Conservation (phyloP, 2,113 vertebrate species). For the Zosterops borbonicus region DNA sequence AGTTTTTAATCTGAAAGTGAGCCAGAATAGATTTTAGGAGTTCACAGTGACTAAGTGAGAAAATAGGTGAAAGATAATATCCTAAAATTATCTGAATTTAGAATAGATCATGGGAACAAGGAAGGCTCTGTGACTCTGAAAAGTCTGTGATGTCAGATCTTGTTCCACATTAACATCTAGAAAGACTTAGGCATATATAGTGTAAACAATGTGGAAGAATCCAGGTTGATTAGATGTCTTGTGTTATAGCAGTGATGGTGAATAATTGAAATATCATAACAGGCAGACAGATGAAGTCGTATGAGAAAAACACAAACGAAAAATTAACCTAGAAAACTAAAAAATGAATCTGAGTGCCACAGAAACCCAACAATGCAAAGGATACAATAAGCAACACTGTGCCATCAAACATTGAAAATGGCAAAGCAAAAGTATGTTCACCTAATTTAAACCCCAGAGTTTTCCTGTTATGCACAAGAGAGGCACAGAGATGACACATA, state of each 20-base stretch:
- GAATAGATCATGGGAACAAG: neutral
- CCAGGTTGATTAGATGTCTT: neutral
- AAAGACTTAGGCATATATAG: neutral
- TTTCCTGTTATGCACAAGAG: neutral
- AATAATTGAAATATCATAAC: conserved; percentile 1
- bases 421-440: neutral
- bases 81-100: neutral
- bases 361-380: neutral
- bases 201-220: neutral
- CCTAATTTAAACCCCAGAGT: neutral
- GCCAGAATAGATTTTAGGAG: neutral
- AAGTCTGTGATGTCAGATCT: neutral
- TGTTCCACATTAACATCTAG: neutral
- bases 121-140: neutral
- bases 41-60: neutral
- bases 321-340: neutral
- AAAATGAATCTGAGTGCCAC: neutral
- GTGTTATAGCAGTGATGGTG: neutral
- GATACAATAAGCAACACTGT: neutral
- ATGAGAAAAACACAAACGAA: neutral
- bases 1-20: neutral
- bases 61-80: neutral
- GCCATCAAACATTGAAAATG: conserved; percentile 4
- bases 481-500: neutral
- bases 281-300: neutral